phyloP scores from a whole-genome alignment of 2,888 invertebrate genomes.

The Nemotelus pantherinus region DNA sequence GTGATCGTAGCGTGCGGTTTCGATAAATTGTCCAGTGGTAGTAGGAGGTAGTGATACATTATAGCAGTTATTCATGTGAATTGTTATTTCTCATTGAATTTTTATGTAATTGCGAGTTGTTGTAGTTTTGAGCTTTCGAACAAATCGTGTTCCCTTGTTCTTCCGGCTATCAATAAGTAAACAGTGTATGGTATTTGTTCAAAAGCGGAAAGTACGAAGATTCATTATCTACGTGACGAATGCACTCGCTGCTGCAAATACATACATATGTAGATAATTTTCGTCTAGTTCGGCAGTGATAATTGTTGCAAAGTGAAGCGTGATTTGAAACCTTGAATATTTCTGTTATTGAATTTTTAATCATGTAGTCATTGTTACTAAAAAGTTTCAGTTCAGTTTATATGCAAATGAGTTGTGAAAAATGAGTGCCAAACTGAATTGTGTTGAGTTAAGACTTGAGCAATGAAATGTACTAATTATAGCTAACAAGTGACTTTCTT shows the following conservation, averaged over 20 bases:
- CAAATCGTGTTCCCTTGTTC: neutral
- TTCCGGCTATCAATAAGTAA: slow-evolving; percentile 7
- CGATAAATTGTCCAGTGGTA: neutral
- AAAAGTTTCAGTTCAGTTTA: too few species aligned
- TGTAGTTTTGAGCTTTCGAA: neutral
- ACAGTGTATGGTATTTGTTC: neutral
- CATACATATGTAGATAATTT: neutral
- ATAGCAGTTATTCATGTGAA: neutral
- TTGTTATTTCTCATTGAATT: slow-evolving; percentile 12
- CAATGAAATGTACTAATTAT: too few species aligned
- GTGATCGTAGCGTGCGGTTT: slow-evolving; percentile 5
- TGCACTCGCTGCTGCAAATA: neutral
- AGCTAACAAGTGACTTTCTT: too few species aligned
- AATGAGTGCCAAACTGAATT: too few species aligned
- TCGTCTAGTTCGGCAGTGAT: neutral
- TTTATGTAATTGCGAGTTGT: neutral
- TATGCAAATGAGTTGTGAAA: too few species aligned
- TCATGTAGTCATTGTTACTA: too few species aligned
- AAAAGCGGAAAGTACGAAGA: neutral
- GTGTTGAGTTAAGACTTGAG: too few species aligned
- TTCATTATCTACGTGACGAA: slow-evolving; percentile 2
- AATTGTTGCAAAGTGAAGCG: neutral
- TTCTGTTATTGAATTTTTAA: neutral
- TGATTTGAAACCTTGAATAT: slow-evolving; percentile 5
- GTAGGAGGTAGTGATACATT: slow-evolving; percentile 10